These are phyloP conservation scores for Ceyx cyanopectus DNA, from an alignment of 2,113 vertebrate genomes.

Conservation along the genomic window DNA sequence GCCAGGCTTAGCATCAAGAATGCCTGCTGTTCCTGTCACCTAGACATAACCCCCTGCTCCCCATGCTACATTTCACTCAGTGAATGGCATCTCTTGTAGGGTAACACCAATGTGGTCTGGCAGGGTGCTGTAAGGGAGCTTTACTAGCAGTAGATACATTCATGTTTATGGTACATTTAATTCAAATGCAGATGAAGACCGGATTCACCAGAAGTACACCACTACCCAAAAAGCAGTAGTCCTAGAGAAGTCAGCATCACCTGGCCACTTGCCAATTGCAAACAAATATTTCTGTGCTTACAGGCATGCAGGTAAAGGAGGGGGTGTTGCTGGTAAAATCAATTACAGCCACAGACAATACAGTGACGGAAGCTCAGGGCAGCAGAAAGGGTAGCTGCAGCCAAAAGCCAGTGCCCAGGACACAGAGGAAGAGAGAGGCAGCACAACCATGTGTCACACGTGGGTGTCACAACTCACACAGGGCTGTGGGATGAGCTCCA, in stretches of 20 bases:
- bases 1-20: background rate
- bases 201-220: background rate
- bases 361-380: background rate
- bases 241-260: rapidly evolving
- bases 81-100: background rate
- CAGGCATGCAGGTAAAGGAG: rapidly evolving
- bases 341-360: background rate
- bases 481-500: background rate
- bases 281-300: background rate
- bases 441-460: rapidly evolving
- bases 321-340: background rate
- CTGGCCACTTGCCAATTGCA: background rate
- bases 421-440: background rate
- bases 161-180: rapidly evolving
- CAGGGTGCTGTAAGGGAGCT: background rate
- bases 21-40: background rate
- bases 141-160: background rate
- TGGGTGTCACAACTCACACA: rapidly evolving
- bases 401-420: background rate
- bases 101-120: rapidly evolving
- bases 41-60: background rate
- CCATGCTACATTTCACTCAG: background rate
- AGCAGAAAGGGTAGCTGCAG: rapidly evolving
- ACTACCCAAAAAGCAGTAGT: background rate
- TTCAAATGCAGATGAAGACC: background rate